phyloP scores from a whole-genome alignment of 1,140 invertebrate species.

The Psix sp. region DNA sequence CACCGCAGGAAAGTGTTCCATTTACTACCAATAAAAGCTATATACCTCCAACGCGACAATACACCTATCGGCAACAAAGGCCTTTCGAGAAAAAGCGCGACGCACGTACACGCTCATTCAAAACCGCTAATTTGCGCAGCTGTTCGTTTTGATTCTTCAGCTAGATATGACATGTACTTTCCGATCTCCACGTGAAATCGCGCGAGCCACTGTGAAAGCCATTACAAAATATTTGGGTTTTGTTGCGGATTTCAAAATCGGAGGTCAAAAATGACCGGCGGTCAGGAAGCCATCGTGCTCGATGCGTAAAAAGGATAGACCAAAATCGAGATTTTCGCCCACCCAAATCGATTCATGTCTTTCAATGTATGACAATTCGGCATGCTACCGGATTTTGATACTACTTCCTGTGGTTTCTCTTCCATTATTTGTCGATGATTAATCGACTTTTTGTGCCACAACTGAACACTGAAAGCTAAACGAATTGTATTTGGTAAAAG shows the following conservation, averaged over 20 bases:
- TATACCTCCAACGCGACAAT: constrained; percentile 8
- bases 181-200: constrained; percentile 32
- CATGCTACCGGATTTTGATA: constrained; percentile 55
- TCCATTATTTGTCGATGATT: constrained; percentile 27
- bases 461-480: constrained; percentile 8
- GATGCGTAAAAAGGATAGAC: constrained; percentile 21
- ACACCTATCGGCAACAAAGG: constrained; percentile 13
- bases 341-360: constrained; percentile 58
- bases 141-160: constrained; percentile 28
- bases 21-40: constrained; percentile 19
- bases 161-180: constrained; percentile 20
- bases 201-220: constrained; percentile 47
- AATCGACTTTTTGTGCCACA: constrained; percentile 21
- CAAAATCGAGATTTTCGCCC: constrained; percentile 31
- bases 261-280: constrained; percentile 41
- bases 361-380: constrained; percentile 46
- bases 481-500: constrained; percentile 8
- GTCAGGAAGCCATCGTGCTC: constrained; percentile 41
- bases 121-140: constrained; percentile 48
- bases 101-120: constrained; percentile 11
- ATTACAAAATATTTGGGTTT: constrained; percentile 58
- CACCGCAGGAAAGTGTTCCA: constrained; percentile 19
- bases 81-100: constrained; percentile 12
- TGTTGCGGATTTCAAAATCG: constrained; percentile 35
- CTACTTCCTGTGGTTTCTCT: constrained; percentile 37